phyloP scores from a whole-genome alignment of 2,888 invertebrate species.

The Coenonympha arcania region DNA sequence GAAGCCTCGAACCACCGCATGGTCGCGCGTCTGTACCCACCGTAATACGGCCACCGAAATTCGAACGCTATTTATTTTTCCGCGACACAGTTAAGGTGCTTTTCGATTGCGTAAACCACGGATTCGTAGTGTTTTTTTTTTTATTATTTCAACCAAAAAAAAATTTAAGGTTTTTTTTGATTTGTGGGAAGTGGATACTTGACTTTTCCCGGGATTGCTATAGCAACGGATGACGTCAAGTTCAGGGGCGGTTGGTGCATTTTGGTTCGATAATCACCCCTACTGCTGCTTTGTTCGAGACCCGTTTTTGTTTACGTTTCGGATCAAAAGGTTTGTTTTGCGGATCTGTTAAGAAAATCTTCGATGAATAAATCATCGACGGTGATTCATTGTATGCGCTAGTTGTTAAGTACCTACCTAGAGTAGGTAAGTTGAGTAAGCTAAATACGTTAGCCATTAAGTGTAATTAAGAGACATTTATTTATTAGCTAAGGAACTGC shows the following conservation, averaged over 20 bases:
- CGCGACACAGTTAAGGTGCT: slow-evolving; percentile 24
- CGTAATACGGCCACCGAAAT: slow-evolving; percentile 22
- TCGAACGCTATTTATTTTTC: slow-evolving; percentile 34
- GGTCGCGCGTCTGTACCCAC: slow-evolving; percentile 46
- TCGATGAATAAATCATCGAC: not conserved
- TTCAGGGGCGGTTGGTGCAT: slow-evolving; percentile 71
- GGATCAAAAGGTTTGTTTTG: slow-evolving; percentile 24
- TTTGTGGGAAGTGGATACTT: slow-evolving; percentile 34
- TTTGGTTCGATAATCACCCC: slow-evolving; percentile 62
- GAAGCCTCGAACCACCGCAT: slow-evolving; percentile 61
- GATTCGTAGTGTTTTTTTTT: slow-evolving; percentile 28
- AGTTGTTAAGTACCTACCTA: not conserved
- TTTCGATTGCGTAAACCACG: not conserved
- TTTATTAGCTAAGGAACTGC: not conserved
- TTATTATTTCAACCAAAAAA: not conserved
- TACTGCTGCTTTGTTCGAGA: slow-evolving; percentile 33
- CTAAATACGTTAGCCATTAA: slow-evolving; percentile 3
- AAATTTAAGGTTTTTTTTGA: slow-evolving; percentile 27
- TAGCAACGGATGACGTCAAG: slow-evolving; percentile 69
- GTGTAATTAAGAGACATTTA: slow-evolving; percentile 3
- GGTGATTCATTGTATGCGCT: slow-evolving; percentile 1
- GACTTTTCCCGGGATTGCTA: slow-evolving; percentile 60
- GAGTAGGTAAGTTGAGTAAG: slow-evolving; percentile 9
- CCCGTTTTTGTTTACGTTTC: slow-evolving; percentile 28
- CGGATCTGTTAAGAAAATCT: not conserved